A percentile compares a stretch with the other conserved stretches of the same genome.
Conservation (phyloP, 2,113 vertebrate genomes). For the Nycticryphes semicollaris region DNA sequence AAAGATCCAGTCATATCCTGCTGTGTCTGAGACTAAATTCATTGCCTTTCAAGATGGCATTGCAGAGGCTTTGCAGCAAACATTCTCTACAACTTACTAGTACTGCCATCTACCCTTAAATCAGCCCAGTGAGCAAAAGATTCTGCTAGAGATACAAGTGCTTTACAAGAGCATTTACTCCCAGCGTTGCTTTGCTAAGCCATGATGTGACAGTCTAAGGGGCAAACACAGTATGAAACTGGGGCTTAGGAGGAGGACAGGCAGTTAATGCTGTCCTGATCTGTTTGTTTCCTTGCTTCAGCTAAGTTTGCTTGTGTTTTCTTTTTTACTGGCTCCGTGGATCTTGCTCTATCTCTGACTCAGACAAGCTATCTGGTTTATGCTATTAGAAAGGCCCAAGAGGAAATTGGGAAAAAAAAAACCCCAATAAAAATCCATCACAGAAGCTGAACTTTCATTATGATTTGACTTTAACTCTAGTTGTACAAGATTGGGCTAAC, state of each 20-base stretch:
- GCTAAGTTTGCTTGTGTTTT: neutral
- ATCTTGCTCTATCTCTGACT: neutral
- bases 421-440: neutral
- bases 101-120: neutral
- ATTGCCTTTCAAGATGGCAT: neutral
- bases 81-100: neutral
- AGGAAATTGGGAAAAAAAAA: neutral
- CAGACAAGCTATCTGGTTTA: neutral
- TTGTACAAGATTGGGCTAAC: neutral
- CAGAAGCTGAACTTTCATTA: neutral
- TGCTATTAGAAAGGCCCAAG: neutral
- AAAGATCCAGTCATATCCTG: neutral
- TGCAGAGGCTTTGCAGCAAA: conserved; percentile 1
- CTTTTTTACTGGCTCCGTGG: neutral
- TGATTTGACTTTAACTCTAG: neutral
- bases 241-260: neutral
- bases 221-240: neutral
- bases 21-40: neutral
- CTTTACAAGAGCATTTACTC: neutral
- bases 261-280: neutral
- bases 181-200: neutral
- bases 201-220: neutral
- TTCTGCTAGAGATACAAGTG: neutral
- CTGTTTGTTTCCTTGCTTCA: neutral
- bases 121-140: neutral